phyloP scores from a whole-genome alignment of 2,113 vertebrate species.

The Capreolus pygargus region DNA sequence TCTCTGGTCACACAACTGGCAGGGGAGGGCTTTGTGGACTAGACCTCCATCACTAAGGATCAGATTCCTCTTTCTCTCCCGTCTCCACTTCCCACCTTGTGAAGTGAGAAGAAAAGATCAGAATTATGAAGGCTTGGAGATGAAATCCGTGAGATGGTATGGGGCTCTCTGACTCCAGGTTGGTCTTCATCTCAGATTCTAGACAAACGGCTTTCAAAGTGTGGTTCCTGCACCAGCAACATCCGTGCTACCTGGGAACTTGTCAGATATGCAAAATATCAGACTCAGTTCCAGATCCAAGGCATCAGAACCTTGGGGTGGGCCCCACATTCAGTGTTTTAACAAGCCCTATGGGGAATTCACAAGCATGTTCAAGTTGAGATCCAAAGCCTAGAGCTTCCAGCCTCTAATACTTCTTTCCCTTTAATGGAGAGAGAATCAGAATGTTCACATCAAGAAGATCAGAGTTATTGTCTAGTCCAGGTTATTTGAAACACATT shows the following conservation, averaged over 20 bases:
- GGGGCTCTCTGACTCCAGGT: background rate
- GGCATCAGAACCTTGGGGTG: background rate
- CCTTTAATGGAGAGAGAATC: background rate
- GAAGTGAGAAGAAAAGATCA: background rate
- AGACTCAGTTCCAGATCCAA: too few species aligned
- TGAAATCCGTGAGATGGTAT: background rate
- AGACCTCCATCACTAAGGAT: background rate
- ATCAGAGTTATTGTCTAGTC: background rate
- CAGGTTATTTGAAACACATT: background rate
- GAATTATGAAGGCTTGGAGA: too few species aligned
- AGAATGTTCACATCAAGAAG: background rate
- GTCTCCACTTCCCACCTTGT: background rate
- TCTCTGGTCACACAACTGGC: background rate
- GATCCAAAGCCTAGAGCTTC: background rate
- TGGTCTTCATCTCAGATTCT: background rate
- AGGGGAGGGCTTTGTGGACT: background rate
- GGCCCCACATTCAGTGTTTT: background rate
- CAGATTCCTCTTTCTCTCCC: background rate
- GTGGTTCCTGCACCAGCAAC: too few species aligned
- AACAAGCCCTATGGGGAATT: too few species aligned
- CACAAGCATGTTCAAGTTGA: background rate
- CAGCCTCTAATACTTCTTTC: background rate
- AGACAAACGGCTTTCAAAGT: background rate
- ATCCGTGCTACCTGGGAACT: background rate
- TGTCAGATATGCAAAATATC: background rate